These are phyloP conservation scores for Mustela lutreola DNA, from an alignment of 2,113 vertebrate genomes.

Conservation along the genomic window DNA sequence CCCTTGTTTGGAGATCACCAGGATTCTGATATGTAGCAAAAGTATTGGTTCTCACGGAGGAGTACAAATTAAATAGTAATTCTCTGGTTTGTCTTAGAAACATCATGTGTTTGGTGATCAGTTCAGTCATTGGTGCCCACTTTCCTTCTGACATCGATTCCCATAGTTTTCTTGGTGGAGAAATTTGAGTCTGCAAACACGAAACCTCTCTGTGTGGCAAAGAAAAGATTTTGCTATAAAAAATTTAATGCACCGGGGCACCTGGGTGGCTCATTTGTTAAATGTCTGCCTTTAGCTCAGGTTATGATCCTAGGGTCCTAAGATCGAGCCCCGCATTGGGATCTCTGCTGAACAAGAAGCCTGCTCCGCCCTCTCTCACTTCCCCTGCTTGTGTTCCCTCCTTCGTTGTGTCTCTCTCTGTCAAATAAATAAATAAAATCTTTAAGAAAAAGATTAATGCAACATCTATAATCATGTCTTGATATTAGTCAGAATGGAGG, in stretches of 20 bases:
- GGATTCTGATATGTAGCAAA: slow-evolving; percentile 40
- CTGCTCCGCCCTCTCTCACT: background rate
- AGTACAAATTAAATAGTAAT: slow-evolving; percentile 24
- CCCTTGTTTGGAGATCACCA: background rate
- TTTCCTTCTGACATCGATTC: background rate
- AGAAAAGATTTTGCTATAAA: background rate
- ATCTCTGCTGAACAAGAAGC: too few species aligned
- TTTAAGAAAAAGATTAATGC: background rate
- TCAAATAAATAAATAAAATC: background rate
- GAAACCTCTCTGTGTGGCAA: background rate
- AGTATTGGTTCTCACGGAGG: background rate
- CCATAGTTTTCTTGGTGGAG: background rate
- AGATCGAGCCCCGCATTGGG: background rate
- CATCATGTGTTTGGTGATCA: background rate
- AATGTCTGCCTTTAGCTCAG: background rate
- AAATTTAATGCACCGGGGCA: background rate
- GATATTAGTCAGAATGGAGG: background rate
- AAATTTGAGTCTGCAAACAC: background rate
- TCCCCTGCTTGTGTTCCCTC: too few species aligned
- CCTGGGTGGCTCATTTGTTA: background rate
- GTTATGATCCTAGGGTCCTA: background rate
- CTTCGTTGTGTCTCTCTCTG: background rate
- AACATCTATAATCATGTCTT: too few species aligned
- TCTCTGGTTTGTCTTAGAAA: background rate
- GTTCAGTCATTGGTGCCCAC: background rate